Conservation (phyloP, 2,113 vertebrate species). For the Sisor rabdophorus region DNA sequence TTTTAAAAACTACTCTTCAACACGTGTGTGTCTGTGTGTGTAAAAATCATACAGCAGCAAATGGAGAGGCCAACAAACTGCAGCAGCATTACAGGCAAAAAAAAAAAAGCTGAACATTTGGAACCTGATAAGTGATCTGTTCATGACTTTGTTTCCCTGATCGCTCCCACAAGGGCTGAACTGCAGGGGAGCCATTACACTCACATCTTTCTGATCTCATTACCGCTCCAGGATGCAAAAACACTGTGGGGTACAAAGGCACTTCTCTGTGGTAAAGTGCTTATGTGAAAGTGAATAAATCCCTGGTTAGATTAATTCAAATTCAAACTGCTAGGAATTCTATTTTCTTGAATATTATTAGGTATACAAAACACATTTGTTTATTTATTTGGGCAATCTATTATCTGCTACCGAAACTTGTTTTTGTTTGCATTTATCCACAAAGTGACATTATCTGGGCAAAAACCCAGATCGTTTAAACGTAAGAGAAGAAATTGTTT, state of each 20-base stretch:
- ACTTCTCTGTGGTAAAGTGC: slow-evolving; percentile 39
- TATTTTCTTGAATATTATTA: background rate
- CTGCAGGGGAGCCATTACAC: slow-evolving; percentile 71
- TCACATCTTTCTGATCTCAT: slow-evolving; percentile 69
- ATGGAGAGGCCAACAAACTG: slow-evolving; percentile 1
- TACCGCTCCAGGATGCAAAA: slow-evolving; percentile 49
- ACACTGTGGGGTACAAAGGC: slow-evolving; percentile 7
- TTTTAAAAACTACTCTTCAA: background rate
- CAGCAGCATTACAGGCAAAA: slow-evolving; percentile 4
- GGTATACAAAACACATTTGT: background rate
- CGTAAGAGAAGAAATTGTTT: background rate
- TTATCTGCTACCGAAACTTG: background rate
- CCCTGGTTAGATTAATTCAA: background rate
- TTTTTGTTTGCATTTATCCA: background rate
- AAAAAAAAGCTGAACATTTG: slow-evolving; percentile 31
- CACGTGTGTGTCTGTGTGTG: background rate
- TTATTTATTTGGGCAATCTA: background rate
- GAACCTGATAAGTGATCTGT: slow-evolving; percentile 28
- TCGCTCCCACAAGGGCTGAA: slow-evolving; percentile 61
- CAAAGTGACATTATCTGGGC: background rate
- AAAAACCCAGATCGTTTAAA: background rate
- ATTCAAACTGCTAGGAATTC: background rate
- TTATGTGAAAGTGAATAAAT: slow-evolving; percentile 13
- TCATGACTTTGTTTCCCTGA: slow-evolving; percentile 29
- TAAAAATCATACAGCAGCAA: background rate